A percentile compares a stretch with the other conserved stretches of the same genome.
phyloP scores from a whole-genome alignment of 2,797 vertebrate species.

The Scolopax rusticola region DNA sequence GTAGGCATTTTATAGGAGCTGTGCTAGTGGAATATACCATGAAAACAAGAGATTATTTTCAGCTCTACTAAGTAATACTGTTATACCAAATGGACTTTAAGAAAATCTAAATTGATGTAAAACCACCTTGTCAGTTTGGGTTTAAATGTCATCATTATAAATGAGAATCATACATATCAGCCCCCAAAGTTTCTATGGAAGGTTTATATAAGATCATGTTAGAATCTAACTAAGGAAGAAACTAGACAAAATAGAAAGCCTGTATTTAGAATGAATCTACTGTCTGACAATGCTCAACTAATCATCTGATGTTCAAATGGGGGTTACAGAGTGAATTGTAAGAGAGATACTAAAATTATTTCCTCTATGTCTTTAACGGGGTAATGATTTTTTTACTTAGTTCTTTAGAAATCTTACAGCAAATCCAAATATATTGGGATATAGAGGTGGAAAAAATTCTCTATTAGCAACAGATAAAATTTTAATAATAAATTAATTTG shows the following conservation, averaged over 20 bases:
- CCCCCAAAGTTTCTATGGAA: fast-evolving
- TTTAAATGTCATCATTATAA: not conserved
- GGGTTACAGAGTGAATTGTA: not conserved
- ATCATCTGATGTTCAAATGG: not conserved
- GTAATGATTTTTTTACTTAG: not conserved
- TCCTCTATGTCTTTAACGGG: not conserved
- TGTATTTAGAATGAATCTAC: not conserved
- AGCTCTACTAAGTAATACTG: not conserved
- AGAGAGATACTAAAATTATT: not conserved
- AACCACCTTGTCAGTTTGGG: not conserved
- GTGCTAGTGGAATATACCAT: not conserved
- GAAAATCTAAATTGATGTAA: not conserved
- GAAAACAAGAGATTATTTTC: not conserved
- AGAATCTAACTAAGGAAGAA: not conserved
- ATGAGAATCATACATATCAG: not conserved
- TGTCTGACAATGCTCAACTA: not conserved
- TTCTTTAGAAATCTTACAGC: not conserved
- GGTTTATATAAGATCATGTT: not conserved
- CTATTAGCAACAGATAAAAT: not conserved
- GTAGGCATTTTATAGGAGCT: not conserved
- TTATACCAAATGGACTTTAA: not conserved
- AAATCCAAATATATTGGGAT: not conserved
- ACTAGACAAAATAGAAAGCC: not conserved
- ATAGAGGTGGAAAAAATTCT: fast-evolving
- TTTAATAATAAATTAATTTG: not conserved